These are phyloP conservation scores for Strigamia transsilvanica DNA, from an alignment of 2,888 invertebrate genomes.

Conservation along the genomic window DNA sequence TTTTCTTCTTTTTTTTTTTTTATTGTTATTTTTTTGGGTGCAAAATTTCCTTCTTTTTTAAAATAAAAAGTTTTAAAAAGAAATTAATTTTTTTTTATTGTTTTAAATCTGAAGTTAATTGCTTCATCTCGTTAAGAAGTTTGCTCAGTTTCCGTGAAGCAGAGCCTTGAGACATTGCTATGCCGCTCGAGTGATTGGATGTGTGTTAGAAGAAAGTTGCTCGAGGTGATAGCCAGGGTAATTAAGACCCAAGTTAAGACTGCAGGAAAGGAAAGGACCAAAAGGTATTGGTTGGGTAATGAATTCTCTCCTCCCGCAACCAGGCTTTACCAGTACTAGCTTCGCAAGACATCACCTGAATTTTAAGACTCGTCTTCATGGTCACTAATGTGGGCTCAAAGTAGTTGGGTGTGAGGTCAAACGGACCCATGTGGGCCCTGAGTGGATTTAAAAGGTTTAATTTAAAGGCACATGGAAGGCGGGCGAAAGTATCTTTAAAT, in stretches of 20 bases:
- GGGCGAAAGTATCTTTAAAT: not conserved
- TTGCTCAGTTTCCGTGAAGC: slow-evolving; percentile 44
- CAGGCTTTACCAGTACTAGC: not conserved
- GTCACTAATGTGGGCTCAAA: slow-evolving; percentile 48
- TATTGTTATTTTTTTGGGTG: not conserved
- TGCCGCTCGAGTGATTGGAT: slow-evolving; percentile 48
- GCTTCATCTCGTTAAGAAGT: slow-evolving; percentile 49
- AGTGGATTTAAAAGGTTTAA: slow-evolving; percentile 37
- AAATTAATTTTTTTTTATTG: slow-evolving; percentile 26
- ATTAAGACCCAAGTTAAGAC: slow-evolving; percentile 48
- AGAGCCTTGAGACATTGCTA: slow-evolving; percentile 37
- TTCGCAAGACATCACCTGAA: slow-evolving; percentile 27
- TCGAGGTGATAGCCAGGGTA: slow-evolving; percentile 39
- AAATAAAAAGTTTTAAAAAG: not conserved
- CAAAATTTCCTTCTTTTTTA: not conserved
- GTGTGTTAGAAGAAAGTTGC: slow-evolving; percentile 41
- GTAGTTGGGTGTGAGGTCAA: slow-evolving; percentile 35
- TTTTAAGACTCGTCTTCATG: slow-evolving; percentile 40
- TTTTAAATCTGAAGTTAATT: slow-evolving; percentile 48
- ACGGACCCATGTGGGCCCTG: slow-evolving; percentile 27
- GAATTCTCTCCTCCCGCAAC: slow-evolving; percentile 32
- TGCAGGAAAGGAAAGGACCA: slow-evolving; percentile 33
- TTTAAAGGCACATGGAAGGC: slow-evolving; percentile 10
- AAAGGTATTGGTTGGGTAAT: slow-evolving; percentile 38
- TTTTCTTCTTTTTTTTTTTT: not conserved